Base-by-base conservation (phyloP, 2,113 vertebrate species). In the Hemicordylus capensis region DNA sequence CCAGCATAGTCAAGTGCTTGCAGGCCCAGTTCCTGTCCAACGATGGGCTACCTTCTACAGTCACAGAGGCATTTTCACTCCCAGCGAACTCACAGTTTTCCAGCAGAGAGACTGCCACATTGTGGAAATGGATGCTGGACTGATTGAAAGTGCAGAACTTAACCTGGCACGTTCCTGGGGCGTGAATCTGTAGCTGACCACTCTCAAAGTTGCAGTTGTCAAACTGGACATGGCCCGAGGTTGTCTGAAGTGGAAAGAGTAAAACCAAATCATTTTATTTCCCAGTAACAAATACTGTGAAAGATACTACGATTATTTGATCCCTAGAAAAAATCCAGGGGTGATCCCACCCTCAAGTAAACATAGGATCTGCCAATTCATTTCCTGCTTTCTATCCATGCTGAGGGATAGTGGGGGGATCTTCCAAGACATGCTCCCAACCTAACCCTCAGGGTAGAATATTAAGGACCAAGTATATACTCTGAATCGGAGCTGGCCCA, bases 141-240 rank as follows among this genome's bases (percentile, higher is more conserved):
- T 98, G 98, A 64, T 95, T 97, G 91, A 99, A 98, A 85, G 97
- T 97, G 90, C 98, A 98, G 93, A 98, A 99, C 85, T 97, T 98
- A 84, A 98, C 97, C 84, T 98, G 98, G 90, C 98, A 98, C 0
- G 97, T 98, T 61, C 98, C 98, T 0, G 98, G 98, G 0, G 97
- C 97, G 0, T 97, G 95, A 84, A 99, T 92, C 90, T 98, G 98
- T 87, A 98, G 92, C 93, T 99, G 98, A 37, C 97, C 97, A 4
- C 97, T 97, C 89, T 98, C 97, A 28, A 98, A 97, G 93, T 97
- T 98, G 95, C 98, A 98, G 91, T 97, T 98, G 85, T 98, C 97
- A 19, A 98, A 95, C 86, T 98, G 98, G 83, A 98, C 95, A 0
- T 98, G 98, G 79, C 98, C 98, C 48, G 97, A 97, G 14, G 97